Percentiles rank a stretch among this genome's conserved stretches.
These are phyloP conservation scores for Colletes gigas DNA, from an alignment of 1,140 invertebrate genomes.

Conservation along the genomic window DNA sequence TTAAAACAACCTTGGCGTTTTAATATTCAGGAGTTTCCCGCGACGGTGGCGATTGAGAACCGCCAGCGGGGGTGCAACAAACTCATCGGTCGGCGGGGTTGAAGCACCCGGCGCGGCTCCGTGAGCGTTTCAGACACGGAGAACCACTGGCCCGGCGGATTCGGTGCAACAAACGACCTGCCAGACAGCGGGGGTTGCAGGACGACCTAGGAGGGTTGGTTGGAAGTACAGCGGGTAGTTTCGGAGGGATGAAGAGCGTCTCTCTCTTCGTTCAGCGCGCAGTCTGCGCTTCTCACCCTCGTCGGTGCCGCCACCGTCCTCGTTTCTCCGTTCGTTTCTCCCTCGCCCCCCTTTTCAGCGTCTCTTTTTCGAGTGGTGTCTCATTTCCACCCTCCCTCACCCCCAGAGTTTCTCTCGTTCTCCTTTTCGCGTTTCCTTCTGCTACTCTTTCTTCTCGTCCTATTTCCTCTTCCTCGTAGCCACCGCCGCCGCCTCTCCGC, in stretches of 20 bases:
- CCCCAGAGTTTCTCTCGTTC: constrained; percentile 4
- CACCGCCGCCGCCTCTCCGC: background rate
- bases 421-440: constrained; percentile 24
- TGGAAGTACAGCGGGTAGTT: constrained; percentile 67
- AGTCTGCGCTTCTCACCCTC: constrained; percentile 13
- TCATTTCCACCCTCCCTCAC: background rate
- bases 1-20: no score
- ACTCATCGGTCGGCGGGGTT: constrained; percentile 64
- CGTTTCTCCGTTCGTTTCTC: constrained; percentile 18
- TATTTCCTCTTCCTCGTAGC: constrained; percentile 2
- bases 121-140: constrained; percentile 57
- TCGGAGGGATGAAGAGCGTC: constrained; percentile 53
- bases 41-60: constrained; percentile 51
- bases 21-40: no score
- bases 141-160: constrained; percentile 73
- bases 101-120: constrained; percentile 61
- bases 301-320: constrained; percentile 9
- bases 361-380: constrained; percentile 22
- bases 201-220: constrained; percentile 55
- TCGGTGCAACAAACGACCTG: constrained; percentile 77
- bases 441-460: constrained; percentile 39
- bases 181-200: constrained; percentile 74
- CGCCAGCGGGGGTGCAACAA: constrained; percentile 71
- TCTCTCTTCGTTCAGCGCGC: constrained; percentile 2
- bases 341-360: constrained; percentile 12